Evolutionary conservation across 2,888 invertebrate species (phyloP).

Genomic region (Polydesmus complanatus): DNA sequence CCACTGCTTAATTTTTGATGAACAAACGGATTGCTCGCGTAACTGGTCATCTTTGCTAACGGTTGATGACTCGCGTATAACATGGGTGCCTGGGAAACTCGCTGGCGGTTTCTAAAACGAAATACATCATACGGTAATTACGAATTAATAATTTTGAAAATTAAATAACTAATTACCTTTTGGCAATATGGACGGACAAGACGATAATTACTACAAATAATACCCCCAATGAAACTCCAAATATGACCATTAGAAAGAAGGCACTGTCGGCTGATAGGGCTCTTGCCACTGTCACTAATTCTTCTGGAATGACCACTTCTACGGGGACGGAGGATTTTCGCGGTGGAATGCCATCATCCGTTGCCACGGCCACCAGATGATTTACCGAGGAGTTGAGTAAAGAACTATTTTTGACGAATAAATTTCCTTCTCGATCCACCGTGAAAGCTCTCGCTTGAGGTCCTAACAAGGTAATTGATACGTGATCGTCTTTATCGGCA

Average conservation of each 20-base stretch:
- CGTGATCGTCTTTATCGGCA: constrained; percentile 61
- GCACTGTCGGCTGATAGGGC: constrained; percentile 35
- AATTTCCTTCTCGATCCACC: constrained; percentile 50
- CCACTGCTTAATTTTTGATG: constrained; percentile 15
- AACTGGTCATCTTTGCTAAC: constrained; percentile 21
- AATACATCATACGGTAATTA: background rate
- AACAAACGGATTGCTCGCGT: constrained; percentile 16
- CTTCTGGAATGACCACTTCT: constrained; percentile 37
- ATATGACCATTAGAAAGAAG: constrained; percentile 43
- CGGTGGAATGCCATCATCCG: constrained; percentile 72
- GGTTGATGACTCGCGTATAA: constrained; percentile 14
- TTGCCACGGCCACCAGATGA: constrained; percentile 65
- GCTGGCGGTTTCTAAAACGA: constrained; percentile 17
- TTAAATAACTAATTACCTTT: constrained; percentile 16
- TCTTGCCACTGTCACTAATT: constrained; percentile 23
- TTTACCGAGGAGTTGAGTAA: constrained; percentile 43
- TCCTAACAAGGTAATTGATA: constrained; percentile 56
- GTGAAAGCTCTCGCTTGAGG: constrained; percentile 53
- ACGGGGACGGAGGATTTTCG: constrained; percentile 42
- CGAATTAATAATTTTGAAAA: background rate
- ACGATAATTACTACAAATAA: constrained; percentile 59
- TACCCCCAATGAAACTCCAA: constrained; percentile 56
- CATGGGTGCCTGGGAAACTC: constrained; percentile 14
- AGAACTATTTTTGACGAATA: constrained; percentile 33
- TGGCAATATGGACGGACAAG: constrained; percentile 54